Percentiles rank a stretch among this genome's conserved stretches.
Conservation (phyloP, 2,797 vertebrate genomes). For the Macroramphosus scolopax region DNA sequence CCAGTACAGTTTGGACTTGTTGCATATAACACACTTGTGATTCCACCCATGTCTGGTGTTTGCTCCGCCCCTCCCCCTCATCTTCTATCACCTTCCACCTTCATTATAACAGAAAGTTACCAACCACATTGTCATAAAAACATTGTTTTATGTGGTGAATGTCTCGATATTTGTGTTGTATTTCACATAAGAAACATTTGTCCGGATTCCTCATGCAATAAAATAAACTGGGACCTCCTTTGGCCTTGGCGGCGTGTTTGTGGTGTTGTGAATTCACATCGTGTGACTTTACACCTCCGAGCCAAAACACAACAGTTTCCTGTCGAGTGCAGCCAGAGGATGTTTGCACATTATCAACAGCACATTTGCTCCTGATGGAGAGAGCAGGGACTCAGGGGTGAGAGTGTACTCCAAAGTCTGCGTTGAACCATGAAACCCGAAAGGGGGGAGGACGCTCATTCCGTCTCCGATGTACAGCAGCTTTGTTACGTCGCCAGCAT, state of each 20-base stretch:
- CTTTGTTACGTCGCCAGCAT: not conserved
- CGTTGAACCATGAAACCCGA: not conserved
- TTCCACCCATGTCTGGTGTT: too few relatives aligned
- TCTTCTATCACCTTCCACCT: too few relatives aligned
- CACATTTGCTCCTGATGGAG: slow-evolving; percentile 2
- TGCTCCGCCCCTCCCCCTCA: too few relatives aligned
- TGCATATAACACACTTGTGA: too few relatives aligned
- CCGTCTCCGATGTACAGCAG: too few relatives aligned
- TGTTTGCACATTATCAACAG: slow-evolving; percentile 15
- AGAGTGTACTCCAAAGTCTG: not conserved
- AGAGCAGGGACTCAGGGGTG: not conserved
- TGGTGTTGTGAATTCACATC: slow-evolving; percentile 11
- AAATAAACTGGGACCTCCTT: slow-evolving; percentile 3
- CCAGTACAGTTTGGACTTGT: too few relatives aligned
- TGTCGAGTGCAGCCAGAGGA: slow-evolving; percentile 5
- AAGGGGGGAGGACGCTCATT: too few relatives aligned
- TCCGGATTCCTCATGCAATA: not conserved
- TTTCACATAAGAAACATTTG: not conserved
- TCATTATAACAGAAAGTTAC: too few relatives aligned
- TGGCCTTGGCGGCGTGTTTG: not conserved
- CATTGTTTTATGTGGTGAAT: too few relatives aligned
- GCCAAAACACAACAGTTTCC: slow-evolving; percentile 14
- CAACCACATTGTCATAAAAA: too few relatives aligned
- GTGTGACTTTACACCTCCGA: slow-evolving; percentile 3
- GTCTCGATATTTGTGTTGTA: too few relatives aligned